Evolutionary conservation across 2,888 invertebrate genomes (phyloP).

Genomic region (Drosophila dives): DNA sequence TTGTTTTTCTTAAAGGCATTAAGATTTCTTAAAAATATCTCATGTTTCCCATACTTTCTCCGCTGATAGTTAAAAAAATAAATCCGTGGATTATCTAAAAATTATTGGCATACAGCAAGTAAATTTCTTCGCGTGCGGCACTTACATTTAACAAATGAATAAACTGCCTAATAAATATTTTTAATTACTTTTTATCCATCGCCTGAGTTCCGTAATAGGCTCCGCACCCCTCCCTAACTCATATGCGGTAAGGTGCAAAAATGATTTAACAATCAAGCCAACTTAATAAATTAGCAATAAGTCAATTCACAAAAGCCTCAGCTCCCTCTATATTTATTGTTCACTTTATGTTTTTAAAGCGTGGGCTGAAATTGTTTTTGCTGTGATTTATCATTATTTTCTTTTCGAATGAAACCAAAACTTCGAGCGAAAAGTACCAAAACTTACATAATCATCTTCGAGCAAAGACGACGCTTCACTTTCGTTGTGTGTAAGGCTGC

Average conservation of each 20-base stretch:
- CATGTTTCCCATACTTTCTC: conserved; percentile 34
- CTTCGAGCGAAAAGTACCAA: conserved; percentile 38
- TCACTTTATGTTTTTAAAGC: conserved; percentile 46
- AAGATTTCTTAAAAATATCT: conserved; percentile 3
- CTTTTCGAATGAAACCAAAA: conserved; percentile 30
- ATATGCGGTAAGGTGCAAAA: conserved; percentile 63
- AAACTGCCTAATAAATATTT: conserved; percentile 63
- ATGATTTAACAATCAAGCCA: conserved; percentile 66
- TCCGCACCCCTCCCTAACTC: not conserved
- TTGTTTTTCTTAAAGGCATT: conserved; percentile 1
- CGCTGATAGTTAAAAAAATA: not conserved
- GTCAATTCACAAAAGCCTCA: conserved; percentile 62
- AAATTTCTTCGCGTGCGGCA: conserved; percentile 54
- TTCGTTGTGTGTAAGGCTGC: conserved; percentile 42
- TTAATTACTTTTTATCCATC: conserved; percentile 67
- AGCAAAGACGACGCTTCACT: conserved; percentile 61
- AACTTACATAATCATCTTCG: conserved; percentile 63
- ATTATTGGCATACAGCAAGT: conserved; percentile 1
- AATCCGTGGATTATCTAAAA: conserved; percentile 24
- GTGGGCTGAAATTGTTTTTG: conserved; percentile 70
- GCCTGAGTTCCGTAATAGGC: conserved; percentile 60
- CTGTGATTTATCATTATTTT: conserved; percentile 36
- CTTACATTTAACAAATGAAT: conserved; percentile 50
- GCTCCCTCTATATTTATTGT: conserved; percentile 53
- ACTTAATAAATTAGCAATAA: conserved; percentile 76